Percentiles rank a stretch among this genome's conserved stretches.
phyloP scores from a whole-genome alignment of 2,797 vertebrate genomes.

The Picus viridis region DNA sequence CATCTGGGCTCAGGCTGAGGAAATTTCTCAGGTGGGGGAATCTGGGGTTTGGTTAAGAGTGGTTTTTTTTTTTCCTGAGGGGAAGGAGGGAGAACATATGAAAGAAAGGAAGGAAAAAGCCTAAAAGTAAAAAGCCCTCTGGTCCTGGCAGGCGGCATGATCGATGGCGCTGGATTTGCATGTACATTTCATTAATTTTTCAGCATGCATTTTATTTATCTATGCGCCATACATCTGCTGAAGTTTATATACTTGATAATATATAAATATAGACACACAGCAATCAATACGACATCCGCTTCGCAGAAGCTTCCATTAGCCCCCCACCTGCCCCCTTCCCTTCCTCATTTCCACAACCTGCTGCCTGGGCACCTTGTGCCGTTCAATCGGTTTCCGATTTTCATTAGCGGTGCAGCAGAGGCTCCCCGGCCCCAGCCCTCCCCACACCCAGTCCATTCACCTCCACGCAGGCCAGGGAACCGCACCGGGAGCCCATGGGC shows the following conservation, averaged over 20 bases:
- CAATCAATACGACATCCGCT: constrained; percentile 83
- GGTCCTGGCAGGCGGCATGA: constrained; percentile 68
- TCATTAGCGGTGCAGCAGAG: constrained; percentile 75
- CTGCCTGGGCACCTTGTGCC: constrained; percentile 81
- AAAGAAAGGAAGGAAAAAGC: constrained; percentile 62
- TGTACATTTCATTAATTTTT: constrained; percentile 83
- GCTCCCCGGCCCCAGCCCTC: constrained; percentile 40
- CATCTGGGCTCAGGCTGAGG: constrained; percentile 40
- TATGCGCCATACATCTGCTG: constrained; percentile 81
- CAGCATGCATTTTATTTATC: constrained; percentile 84
- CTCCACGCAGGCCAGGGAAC: neutral
- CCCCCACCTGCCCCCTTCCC: constrained; percentile 24
- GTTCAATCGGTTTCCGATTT: constrained; percentile 80
- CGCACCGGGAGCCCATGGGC: neutral
- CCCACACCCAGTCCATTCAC: constrained; percentile 8
- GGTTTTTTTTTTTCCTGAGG: neutral
- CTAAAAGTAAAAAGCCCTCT: constrained; percentile 73
- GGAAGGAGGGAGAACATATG: constrained; percentile 28
- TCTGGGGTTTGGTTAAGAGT: neutral
- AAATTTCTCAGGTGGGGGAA: constrained; percentile 71
- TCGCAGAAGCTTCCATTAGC: constrained; percentile 81
- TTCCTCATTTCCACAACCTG: constrained; percentile 79
- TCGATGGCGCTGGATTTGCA: constrained; percentile 76
- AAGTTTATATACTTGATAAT: constrained; percentile 81
- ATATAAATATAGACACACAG: constrained; percentile 82